A percentile compares a stretch with the other conserved stretches of the same genome.
Evolutionary conservation across 37 sponge, comb jelly and placozoan species (phyloP).

Genomic region (Axinella damicornis): DNA sequence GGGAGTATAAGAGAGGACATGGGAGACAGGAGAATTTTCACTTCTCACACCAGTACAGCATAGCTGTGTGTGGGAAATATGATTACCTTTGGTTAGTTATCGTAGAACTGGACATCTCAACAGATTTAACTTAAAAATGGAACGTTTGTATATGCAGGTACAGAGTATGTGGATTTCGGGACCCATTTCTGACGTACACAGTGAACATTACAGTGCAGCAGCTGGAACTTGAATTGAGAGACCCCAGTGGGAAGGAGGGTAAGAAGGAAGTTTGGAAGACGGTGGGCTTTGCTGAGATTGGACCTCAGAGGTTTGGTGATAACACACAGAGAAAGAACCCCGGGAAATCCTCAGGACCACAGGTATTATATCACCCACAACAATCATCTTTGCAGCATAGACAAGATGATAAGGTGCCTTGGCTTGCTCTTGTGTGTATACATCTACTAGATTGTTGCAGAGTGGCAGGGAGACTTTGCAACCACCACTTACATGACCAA

Average conservation of each 20-base stretch:
- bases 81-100: slow-evolving; percentile 58
- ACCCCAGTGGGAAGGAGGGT: background rate
- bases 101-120: no score
- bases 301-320: slow-evolving; percentile 62
- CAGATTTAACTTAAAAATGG: no score
- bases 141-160: slow-evolving; percentile 67
- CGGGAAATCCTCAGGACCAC: slow-evolving; percentile 49
- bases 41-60: slow-evolving; percentile 50
- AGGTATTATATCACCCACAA: no score
- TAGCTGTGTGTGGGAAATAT: slow-evolving; percentile 58
- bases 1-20: slow-evolving; percentile 71
- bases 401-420: no score
- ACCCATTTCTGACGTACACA: slow-evolving; percentile 66
- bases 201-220: slow-evolving; percentile 81
- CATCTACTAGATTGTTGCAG: slow-evolving; percentile 70
- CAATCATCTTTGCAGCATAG: no score
- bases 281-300: slow-evolving; percentile 66
- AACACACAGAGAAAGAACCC: slow-evolving; percentile 51
- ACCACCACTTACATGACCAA: slow-evolving; percentile 30
- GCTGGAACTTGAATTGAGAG: slow-evolving; percentile 42
- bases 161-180: slow-evolving; percentile 65
- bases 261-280: slow-evolving; percentile 60
- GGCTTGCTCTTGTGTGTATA: background rate
- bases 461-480: slow-evolving; percentile 83
- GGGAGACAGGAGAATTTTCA: slow-evolving; percentile 49